Conservation (phyloP, 2,113 vertebrate genomes). For the Centrocercus urophasianus region DNA sequence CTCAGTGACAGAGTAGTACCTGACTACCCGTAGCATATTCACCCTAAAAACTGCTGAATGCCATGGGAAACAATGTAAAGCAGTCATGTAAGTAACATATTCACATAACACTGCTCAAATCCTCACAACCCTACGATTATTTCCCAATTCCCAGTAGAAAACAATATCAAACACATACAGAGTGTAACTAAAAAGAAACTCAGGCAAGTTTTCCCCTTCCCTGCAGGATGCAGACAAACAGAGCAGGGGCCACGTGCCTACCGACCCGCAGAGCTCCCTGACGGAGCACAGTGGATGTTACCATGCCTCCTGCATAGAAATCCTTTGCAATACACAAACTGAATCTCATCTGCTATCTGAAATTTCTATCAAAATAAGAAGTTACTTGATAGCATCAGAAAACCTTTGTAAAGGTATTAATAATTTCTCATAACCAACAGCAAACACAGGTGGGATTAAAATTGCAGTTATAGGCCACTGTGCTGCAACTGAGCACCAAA, state of each 20-base stretch:
- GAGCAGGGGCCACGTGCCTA: not conserved
- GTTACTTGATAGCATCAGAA: not conserved
- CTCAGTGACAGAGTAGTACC: not conserved
- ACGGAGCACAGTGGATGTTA: not conserved
- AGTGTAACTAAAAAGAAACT: not conserved
- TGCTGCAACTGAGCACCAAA: not conserved
- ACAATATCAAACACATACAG: not conserved
- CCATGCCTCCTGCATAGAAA: not conserved
- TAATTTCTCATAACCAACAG: not conserved
- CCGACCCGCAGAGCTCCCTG: rapidly evolving
- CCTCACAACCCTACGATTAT: not conserved
- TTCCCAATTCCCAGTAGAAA: not conserved
- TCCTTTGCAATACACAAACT: not conserved
- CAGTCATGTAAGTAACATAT: not conserved
- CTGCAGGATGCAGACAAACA: rapidly evolving
- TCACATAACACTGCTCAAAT: not conserved
- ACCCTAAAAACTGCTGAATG: not conserved
- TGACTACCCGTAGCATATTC: not conserved
- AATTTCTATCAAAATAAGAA: not conserved
- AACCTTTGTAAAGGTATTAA: not conserved
- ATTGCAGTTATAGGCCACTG: not conserved
- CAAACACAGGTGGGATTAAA: rapidly evolving
- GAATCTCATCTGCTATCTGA: not conserved
- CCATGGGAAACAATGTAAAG: not conserved
- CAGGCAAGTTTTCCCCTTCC: not conserved